phyloP scores from a whole-genome alignment of 2,888 invertebrate species.

The Dolomedes plantarius region DNA sequence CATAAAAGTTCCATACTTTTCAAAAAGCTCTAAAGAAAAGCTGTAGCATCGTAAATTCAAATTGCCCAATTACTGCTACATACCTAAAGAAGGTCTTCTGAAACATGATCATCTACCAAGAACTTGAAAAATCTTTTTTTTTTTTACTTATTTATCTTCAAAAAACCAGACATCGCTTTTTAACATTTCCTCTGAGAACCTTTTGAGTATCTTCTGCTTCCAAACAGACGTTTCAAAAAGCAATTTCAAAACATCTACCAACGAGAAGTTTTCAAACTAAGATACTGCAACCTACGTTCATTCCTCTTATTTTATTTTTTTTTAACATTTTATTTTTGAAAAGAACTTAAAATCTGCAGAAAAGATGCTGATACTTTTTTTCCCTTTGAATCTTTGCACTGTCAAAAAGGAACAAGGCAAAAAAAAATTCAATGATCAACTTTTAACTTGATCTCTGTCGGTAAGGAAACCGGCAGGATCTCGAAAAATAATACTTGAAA shows the following conservation, averaged over 20 bases:
- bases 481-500: slow-evolving; percentile 8
- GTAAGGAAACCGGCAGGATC: neutral
- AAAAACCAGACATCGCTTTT: slow-evolving; percentile 59
- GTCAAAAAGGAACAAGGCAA: slow-evolving; percentile 12
- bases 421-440: slow-evolving; percentile 52
- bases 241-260: slow-evolving; percentile 65
- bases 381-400: neutral
- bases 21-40: neutral
- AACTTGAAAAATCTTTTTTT: neutral
- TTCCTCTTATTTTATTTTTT: neutral
- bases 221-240: slow-evolving; percentile 60
- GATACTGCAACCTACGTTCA: neutral
- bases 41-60: slow-evolving; percentile 34
- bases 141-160: slow-evolving; percentile 42
- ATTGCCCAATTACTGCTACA: slow-evolving; percentile 48
- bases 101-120: neutral
- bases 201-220: slow-evolving; percentile 26
- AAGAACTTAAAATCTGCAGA: neutral
- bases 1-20: neutral
- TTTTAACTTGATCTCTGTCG: slow-evolving; percentile 36
- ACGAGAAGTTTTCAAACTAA: slow-evolving; percentile 58
- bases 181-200: slow-evolving; percentile 61
- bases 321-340: neutral
- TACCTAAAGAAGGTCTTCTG: neutral
- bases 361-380: slow-evolving; percentile 3